Evolutionary conservation across 2,797 vertebrate species (phyloP).

Genomic region (Distichodus sexfasciatus): DNA sequence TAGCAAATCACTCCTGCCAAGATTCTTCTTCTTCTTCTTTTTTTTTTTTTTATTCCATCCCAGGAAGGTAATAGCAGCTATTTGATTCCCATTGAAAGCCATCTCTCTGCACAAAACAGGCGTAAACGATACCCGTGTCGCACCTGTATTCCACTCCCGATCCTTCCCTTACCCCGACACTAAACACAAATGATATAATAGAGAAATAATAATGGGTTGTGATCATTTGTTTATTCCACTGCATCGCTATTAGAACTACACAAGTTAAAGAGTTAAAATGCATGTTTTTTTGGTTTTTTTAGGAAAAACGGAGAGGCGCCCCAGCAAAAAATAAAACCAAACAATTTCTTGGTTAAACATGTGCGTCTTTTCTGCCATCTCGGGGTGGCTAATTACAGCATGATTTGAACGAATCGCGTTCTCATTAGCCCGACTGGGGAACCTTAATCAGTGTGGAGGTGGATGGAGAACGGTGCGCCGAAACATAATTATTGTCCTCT

Average conservation of each 20-base stretch:
- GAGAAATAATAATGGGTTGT: constrained; percentile 17
- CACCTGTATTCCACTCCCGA: background rate
- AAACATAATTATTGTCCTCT: constrained; percentile 47
- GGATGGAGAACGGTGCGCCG: constrained; percentile 44
- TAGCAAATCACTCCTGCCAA: background rate
- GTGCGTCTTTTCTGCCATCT: constrained; percentile 37
- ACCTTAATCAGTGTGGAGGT: constrained; percentile 52
- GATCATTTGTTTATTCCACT: constrained; percentile 12
- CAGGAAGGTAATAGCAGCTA: background rate
- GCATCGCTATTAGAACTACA: constrained; percentile 12
- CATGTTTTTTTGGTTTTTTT: too few species aligned
- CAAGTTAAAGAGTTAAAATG: constrained; percentile 5
- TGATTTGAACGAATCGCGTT: constrained; percentile 50
- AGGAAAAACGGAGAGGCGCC: background rate
- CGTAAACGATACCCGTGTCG: too few species aligned
- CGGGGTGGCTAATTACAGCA: constrained; percentile 47
- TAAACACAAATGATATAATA: background rate
- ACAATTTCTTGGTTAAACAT: constrained; percentile 25
- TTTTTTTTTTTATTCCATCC: too few species aligned
- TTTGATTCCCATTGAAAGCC: constrained; percentile 15
- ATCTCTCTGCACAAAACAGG: too few species aligned
- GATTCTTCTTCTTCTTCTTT: background rate
- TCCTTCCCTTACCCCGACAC: background rate
- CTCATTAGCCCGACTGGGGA: constrained; percentile 51
- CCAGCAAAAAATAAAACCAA: too few species aligned